phyloP scores from a whole-genome alignment of 2,113 vertebrate genomes.

The Melanotaenia duboulayi region DNA sequence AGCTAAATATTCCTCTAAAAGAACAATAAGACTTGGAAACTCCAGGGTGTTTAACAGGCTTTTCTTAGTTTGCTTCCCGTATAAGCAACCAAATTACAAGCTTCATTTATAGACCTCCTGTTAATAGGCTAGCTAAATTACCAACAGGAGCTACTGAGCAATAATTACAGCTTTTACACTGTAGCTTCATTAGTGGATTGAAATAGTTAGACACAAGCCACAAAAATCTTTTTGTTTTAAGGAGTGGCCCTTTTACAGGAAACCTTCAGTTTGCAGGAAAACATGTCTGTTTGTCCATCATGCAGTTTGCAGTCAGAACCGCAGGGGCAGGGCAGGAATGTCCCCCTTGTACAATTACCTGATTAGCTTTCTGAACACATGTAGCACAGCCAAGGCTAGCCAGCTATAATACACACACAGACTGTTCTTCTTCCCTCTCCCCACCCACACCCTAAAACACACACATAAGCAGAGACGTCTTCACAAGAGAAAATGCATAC shows the following conservation, averaged over 20 bases:
- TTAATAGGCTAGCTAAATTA: conserved; percentile 68
- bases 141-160: conserved; percentile 46
- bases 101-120: conserved; percentile 57
- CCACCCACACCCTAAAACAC: conserved; percentile 7
- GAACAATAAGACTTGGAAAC: conserved; percentile 30
- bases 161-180: conserved; percentile 63
- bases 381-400: conserved; percentile 49
- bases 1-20: conserved; percentile 2
- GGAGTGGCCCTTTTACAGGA: conserved; percentile 1
- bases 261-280: neutral
- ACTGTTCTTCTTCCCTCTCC: conserved; percentile 1
- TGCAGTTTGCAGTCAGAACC: conserved; percentile 42
- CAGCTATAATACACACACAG: conserved; percentile 43
- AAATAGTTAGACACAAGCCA: conserved; percentile 39
- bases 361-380: conserved; percentile 76
- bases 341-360: conserved; percentile 72
- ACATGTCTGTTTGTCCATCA: conserved; percentile 36
- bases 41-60: conserved; percentile 21
- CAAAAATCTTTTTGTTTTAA: conserved; percentile 1
- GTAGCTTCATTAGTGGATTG: conserved; percentile 51
- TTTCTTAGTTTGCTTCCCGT: conserved; percentile 53
- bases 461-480: conserved; percentile 16
- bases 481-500: conserved; percentile 30
- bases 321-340: conserved; percentile 55
- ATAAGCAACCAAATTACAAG: conserved; percentile 61